Percentiles rank a stretch among this genome's conserved stretches.
These are phyloP conservation scores for Mus spicilegus DNA, from an alignment of 2,113 vertebrate species.

Conservation along the genomic window DNA sequence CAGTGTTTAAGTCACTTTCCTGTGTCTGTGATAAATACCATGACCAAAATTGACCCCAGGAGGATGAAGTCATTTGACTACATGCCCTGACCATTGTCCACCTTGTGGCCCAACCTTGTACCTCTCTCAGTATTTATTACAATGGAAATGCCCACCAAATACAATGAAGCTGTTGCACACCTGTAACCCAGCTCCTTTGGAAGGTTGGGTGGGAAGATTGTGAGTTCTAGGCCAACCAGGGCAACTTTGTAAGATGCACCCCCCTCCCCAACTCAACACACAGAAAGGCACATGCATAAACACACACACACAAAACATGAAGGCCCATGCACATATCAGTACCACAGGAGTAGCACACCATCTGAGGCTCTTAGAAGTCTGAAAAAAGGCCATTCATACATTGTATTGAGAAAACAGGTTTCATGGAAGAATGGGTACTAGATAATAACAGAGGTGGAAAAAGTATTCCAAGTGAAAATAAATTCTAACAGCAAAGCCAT, in stretches of 20 bases:
- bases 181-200: neutral
- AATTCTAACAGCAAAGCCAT: neutral
- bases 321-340: neutral
- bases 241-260: neutral
- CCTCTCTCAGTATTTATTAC: neutral
- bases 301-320: neutral
- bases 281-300: neutral
- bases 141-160: neutral
- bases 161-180: neutral
- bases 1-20: neutral
- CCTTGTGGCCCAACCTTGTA: neutral
- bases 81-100: neutral
- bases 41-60: neutral
- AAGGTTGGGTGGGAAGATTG: neutral
- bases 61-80: neutral
- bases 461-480: neutral
- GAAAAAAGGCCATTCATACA: neutral
- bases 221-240: neutral
- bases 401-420: neutral
- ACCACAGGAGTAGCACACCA: neutral
- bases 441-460: constrained; percentile 27
- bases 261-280: neutral
- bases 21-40: neutral
- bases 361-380: neutral
- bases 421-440: neutral